Percentiles rank a stretch among this genome's conserved stretches.
These are phyloP conservation scores for Mimas tiliae DNA, from an alignment of 2,888 invertebrate genomes.

Conservation along the genomic window DNA sequence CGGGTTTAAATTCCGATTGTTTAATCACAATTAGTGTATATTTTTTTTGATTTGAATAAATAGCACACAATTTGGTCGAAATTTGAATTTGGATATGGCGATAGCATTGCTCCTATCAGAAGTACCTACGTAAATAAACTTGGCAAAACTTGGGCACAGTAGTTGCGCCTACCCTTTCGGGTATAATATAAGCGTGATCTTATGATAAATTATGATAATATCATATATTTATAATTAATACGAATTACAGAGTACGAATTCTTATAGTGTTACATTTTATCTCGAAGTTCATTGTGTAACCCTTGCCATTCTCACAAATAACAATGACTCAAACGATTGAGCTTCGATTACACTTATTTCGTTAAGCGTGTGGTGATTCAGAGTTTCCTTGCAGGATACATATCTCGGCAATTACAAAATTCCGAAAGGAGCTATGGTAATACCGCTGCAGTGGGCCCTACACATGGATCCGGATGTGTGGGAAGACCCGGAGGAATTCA, in stretches of 20 bases:
- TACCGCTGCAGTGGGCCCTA: conserved; percentile 92
- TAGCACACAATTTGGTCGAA: no score
- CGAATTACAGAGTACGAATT: neutral
- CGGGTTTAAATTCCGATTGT: no score
- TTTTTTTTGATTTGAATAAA: no score
- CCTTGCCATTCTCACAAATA: conserved; percentile 23
- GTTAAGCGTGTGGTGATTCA: conserved; percentile 5
- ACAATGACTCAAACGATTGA: conserved; percentile 20
- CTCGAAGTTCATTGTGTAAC: neutral
- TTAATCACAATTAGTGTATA: no score
- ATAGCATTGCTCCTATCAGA: no score
- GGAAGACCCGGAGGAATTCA: conserved; percentile 87
- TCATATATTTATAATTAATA: no score
- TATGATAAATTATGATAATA: no score
- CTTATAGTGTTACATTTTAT: neutral
- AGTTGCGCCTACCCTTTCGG: no score
- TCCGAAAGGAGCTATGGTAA: conserved; percentile 88
- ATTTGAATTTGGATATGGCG: no score
- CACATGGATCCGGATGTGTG: conserved; percentile 89
- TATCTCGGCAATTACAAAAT: conserved; percentile 86
- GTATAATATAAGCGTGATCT: no score
- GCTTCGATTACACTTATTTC: conserved; percentile 19
- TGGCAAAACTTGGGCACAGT: no score
- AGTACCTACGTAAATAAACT: no score
- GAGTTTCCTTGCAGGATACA: conserved; percentile 73